Conservation (phyloP, 2,888 invertebrate genomes). For the Formica aserva region DNA sequence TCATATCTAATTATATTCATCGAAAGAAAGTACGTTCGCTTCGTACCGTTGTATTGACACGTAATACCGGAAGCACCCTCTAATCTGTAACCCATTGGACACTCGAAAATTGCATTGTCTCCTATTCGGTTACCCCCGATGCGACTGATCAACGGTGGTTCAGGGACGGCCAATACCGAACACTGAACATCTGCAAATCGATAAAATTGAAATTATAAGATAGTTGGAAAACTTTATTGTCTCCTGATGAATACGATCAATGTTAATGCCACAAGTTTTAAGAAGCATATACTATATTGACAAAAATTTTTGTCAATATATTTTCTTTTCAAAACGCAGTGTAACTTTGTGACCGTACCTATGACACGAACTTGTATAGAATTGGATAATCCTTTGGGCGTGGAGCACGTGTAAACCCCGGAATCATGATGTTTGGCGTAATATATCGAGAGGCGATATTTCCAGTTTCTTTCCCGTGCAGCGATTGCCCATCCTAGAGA, state of each 20-base stretch:
- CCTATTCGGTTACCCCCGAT: constrained; percentile 93
- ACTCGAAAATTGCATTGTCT: constrained; percentile 91
- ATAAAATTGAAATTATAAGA: constrained; percentile 9
- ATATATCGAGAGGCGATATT: constrained; percentile 93
- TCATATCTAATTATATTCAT: background rate
- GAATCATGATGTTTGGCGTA: constrained; percentile 94
- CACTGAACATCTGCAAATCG: constrained; percentile 85
- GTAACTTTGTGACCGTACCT: constrained; percentile 87
- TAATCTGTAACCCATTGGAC: constrained; percentile 92
- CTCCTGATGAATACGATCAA: background rate
- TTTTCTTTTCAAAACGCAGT: background rate
- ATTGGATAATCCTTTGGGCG: constrained; percentile 93
- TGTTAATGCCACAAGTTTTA: background rate
- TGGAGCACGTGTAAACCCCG: constrained; percentile 94
- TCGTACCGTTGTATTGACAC: constrained; percentile 88
- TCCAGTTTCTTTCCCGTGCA: constrained; percentile 91
- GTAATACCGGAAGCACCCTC: constrained; percentile 92
- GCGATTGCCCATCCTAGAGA: constrained; percentile 91
- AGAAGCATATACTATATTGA: background rate
- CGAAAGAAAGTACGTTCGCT: background rate
- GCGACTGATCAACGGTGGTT: constrained; percentile 89
- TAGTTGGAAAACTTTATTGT: background rate
- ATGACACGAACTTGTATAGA: constrained; percentile 91
- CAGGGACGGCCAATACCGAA: constrained; percentile 85
- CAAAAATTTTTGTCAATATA: background rate